These are phyloP conservation scores for Centropristis striata DNA, from an alignment of 2,113 vertebrate species.

Conservation along the genomic window DNA sequence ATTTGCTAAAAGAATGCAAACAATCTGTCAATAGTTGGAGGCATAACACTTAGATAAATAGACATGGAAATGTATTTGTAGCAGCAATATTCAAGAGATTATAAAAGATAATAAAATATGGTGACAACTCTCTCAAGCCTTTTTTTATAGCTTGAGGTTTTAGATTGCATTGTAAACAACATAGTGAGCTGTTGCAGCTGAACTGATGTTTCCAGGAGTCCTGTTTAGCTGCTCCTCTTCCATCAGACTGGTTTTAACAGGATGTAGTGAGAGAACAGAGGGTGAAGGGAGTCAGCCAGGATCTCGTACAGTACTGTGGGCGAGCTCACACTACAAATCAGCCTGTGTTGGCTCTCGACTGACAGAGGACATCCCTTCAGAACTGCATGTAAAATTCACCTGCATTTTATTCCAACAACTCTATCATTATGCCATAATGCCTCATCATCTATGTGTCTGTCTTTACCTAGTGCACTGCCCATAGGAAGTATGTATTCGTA, in stretches of 20 bases:
- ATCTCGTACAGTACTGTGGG: conserved; percentile 28
- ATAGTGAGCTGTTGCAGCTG: background rate
- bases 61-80: background rate
- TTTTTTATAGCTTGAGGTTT: conserved; percentile 4
- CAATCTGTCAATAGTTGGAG: background rate
- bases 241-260: conserved; percentile 35
- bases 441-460: background rate
- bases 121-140: background rate
- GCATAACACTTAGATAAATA: background rate
- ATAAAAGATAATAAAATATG: conserved; percentile 9
- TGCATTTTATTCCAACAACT: background rate
- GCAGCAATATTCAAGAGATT: background rate
- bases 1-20: background rate
- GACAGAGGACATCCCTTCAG: conserved; percentile 15
- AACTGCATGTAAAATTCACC: conserved; percentile 3
- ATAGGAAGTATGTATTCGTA: too few relatives aligned
- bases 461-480: too few relatives aligned
- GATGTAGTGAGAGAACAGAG: conserved; percentile 51
- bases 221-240: conserved; percentile 5
- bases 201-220: conserved; percentile 29
- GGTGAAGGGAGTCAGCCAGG: conserved; percentile 35
- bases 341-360: background rate
- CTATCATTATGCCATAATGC: background rate
- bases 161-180: conserved; percentile 9
- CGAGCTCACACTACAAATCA: conserved; percentile 13